phyloP scores from a whole-genome alignment of 2,113 vertebrate species.

The Crotalus helleri region DNA sequence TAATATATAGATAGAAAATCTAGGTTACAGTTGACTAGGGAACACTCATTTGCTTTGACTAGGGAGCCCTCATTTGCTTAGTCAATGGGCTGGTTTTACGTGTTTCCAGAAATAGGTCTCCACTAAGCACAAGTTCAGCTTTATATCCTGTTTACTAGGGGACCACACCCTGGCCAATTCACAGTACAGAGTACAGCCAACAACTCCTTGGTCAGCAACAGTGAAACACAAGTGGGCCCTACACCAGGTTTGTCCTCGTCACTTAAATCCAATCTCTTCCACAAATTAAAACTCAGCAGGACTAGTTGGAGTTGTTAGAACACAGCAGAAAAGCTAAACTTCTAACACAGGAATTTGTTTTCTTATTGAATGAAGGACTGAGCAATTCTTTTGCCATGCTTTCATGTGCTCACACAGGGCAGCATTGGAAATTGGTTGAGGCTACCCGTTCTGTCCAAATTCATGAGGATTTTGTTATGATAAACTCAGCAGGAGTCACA shows the following conservation, averaged over 20 bases:
- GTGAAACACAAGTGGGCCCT: neutral
- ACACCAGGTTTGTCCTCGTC: neutral
- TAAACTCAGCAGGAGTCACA: neutral
- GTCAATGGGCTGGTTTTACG: neutral
- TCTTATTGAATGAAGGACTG: neutral
- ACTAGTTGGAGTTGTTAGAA: neutral
- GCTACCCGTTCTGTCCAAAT: conserved; percentile 4
- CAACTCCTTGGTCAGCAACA: neutral
- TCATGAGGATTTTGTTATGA: neutral
- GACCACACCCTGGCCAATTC: neutral
- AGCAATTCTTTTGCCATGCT: neutral
- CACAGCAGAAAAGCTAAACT: neutral
- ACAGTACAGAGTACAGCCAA: neutral
- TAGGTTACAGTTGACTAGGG: neutral
- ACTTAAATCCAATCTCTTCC: neutral
- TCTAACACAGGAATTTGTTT: neutral
- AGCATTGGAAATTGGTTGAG: neutral
- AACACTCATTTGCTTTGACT: neutral
- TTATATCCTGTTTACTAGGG: conserved; percentile 13
- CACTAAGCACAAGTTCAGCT: neutral
- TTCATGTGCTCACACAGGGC: neutral
- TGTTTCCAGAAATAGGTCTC: conserved; percentile 15
- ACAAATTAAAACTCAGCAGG: neutral
- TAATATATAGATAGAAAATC: neutral
- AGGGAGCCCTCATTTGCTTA: neutral